Evolutionary conservation across 2,113 vertebrate species (phyloP).

Genomic region (Myiopsitta monachus): DNA sequence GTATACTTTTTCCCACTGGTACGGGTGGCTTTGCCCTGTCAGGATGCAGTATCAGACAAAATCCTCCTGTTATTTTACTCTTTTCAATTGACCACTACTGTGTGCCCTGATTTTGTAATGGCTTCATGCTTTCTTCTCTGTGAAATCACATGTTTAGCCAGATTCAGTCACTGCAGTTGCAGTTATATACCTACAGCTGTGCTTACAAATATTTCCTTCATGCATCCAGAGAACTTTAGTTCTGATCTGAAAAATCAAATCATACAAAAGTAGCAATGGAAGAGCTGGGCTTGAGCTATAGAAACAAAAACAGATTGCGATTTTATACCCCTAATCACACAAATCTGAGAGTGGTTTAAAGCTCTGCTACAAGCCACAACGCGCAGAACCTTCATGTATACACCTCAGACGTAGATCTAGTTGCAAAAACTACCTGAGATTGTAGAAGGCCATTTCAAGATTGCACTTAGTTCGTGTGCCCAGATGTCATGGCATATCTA

Average conservation of each 20-base stretch:
- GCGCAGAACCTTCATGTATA: background rate
- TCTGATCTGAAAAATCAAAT: background rate
- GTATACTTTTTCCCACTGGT: background rate
- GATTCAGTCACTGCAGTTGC: background rate
- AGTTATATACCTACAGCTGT: background rate
- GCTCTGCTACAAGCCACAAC: background rate
- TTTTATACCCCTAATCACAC: background rate
- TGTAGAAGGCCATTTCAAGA: conserved; percentile 3
- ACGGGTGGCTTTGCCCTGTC: background rate
- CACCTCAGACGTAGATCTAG: background rate
- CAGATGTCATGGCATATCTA: background rate
- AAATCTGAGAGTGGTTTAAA: background rate
- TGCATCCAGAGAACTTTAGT: background rate
- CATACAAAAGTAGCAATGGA: background rate
- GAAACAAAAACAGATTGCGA: background rate
- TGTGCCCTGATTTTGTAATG: background rate
- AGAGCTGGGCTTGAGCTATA: background rate
- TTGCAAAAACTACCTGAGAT: background rate
- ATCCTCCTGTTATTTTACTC: background rate
- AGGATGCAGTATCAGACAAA: background rate
- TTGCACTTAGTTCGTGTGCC: background rate
- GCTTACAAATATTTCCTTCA: background rate
- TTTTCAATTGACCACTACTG: background rate
- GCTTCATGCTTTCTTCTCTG: background rate
- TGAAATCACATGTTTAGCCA: background rate